Base-by-base conservation (phyloP, 2,888 invertebrate genomes). In the Amiota communis region DNA sequence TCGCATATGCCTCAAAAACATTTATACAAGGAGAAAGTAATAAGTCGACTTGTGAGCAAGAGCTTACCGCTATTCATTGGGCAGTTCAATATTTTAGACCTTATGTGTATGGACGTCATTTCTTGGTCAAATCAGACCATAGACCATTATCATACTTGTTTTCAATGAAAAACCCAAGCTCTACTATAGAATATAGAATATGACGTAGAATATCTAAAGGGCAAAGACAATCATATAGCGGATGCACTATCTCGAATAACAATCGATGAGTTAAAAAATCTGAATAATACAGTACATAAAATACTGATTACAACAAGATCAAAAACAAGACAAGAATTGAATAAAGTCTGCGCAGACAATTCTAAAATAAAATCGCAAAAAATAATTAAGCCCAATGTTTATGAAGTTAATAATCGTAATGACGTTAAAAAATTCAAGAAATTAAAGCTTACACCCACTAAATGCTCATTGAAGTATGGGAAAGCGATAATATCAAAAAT, bases 101-200 rank as follows among this genome's bases (percentile, higher is more conserved):
- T 71, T 79, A 78, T n/a, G 56, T 76, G 48, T 75, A 79, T 49
- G 78, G 75, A 1, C 73, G 13, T 47, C 61, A 76, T 36, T 83
- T 81, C 68, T 46, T 72, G 10, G 77, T 81, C 2, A 72, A 61
- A 17, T 76, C 77, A 8, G 81, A 83, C 59, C 81, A 85, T 71
- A 76, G 76, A 74, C 81, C 79, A 1, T 70, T 84, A 49, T 20
- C 79, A 6, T 84, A 81, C 70, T 61, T 83, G 23, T 82, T 79
- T 70, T 74, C 77, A 47, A 77, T 81, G 74, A 77, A 73, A 63
- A 80, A 81, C 71, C 78, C 81, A 13, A 76, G 78, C 9, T 81
- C 80, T 23, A 79, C 78, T 80, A 73, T 83, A 81, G 72, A 72
- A 81, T 51, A 74, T 82, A 51, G 76, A 77, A 4, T 56, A 56